Evolutionary conservation across 2,797 vertebrate species (phyloP).

Genomic region (Lophius americanus): DNA sequence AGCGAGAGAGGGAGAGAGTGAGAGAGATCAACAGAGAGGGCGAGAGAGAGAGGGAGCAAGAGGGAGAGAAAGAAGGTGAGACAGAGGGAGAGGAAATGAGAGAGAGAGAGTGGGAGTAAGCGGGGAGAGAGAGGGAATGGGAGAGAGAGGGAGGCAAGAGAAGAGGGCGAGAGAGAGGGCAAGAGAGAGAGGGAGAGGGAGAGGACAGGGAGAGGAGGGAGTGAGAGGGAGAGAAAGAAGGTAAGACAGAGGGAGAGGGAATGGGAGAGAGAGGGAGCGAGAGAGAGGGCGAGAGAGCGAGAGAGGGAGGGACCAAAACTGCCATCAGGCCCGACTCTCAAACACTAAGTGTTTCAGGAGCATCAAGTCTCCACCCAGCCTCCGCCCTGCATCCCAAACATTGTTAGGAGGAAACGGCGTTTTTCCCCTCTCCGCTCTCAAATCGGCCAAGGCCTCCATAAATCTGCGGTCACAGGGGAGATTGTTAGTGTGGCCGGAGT

Average conservation of each 20-base stretch:
- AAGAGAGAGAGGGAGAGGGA: slow-evolving; percentile 36
- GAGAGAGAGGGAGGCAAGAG: too few species aligned
- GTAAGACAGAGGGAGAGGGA: too few species aligned
- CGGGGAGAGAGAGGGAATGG: too few species aligned
- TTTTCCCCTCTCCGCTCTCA: slow-evolving; percentile 51
- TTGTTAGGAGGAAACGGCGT: slow-evolving; percentile 61
- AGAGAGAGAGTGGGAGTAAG: too few species aligned
- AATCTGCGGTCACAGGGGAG: slow-evolving; percentile 98
- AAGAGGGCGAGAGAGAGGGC: slow-evolving; percentile 16
- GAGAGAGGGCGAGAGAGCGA: slow-evolving; percentile 32
- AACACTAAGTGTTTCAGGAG: slow-evolving; percentile 70
- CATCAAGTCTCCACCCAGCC: slow-evolving; percentile 65
- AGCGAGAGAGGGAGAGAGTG: too few species aligned
- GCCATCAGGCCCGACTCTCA: slow-evolving; percentile 72
- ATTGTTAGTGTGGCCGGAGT: slow-evolving; percentile 97
- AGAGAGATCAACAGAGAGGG: too few species aligned
- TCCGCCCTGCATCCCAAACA: slow-evolving; percentile 73
- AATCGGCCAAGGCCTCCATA: slow-evolving; percentile 91
- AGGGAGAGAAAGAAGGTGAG: too few species aligned
- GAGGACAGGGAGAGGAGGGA: slow-evolving; percentile 30
- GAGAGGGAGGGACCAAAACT: slow-evolving; percentile 65
- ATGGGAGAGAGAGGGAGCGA: background rate
- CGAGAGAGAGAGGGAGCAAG: too few species aligned
- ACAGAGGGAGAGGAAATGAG: too few species aligned
- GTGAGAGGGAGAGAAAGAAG: slow-evolving; percentile 25